Evolutionary conservation across 2,888 invertebrate genomes (phyloP).

Genomic region (Bombylius major): DNA sequence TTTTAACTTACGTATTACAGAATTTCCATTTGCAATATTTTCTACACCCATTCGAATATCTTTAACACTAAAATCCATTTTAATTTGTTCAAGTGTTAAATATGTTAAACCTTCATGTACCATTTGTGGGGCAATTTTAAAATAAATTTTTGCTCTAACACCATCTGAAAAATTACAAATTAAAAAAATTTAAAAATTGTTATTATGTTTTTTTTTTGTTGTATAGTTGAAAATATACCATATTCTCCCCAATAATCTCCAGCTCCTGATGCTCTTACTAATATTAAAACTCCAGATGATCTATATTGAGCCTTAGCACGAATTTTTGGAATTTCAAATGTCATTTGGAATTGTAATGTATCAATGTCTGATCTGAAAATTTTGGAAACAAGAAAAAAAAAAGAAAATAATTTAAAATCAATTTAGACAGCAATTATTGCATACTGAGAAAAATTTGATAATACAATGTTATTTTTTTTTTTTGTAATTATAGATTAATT

Average conservation of each 20-base stretch:
- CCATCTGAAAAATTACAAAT: constrained; percentile 45
- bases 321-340: constrained; percentile 67
- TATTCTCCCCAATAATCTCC: constrained; percentile 87
- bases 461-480: neutral
- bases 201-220: neutral
- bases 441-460: neutral
- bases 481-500: too few species aligned
- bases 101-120: constrained; percentile 50
- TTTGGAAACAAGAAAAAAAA: neutral
- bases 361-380: constrained; percentile 57
- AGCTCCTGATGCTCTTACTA: constrained; percentile 71
- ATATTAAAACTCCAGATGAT: constrained; percentile 64
- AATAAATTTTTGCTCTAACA: constrained; percentile 71
- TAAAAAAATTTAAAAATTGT: neutral
- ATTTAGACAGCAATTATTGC: too few species aligned
- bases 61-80: constrained; percentile 75
- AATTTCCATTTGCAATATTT: constrained; percentile 67
- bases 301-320: constrained; percentile 66
- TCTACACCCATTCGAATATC: constrained; percentile 77
- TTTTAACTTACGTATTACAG: constrained; percentile 59
- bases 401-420: neutral
- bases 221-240: constrained; percentile 44
- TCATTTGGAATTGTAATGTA: constrained; percentile 68
- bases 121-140: constrained; percentile 54
- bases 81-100: constrained; percentile 59